Evolutionary conservation across 2,113 vertebrate genomes (phyloP).

Genomic region (Eretmochelys imbricata): DNA sequence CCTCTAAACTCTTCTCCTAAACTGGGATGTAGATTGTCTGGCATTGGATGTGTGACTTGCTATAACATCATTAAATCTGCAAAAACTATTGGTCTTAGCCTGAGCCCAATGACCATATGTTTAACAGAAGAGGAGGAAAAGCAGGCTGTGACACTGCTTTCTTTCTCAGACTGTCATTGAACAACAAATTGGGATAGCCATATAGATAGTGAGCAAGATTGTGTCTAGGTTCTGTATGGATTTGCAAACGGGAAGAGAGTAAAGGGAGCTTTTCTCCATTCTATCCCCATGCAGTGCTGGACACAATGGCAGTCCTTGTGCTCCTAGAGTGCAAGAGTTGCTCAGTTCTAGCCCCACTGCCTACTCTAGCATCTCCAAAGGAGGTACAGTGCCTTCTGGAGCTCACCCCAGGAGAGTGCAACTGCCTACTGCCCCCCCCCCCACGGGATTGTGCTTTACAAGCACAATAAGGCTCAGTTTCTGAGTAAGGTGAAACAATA

Average conservation of each 20-base stretch:
- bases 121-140: background rate
- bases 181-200: background rate
- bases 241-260: background rate
- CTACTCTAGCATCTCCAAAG: background rate
- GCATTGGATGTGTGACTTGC: constrained; percentile 22
- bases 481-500: background rate
- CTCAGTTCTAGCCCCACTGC: background rate
- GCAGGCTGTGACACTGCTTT: background rate
- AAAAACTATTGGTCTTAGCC: constrained; percentile 50
- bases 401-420: background rate
- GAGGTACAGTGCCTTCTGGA: background rate
- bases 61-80: constrained; percentile 43
- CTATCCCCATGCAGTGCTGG: background rate
- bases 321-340: background rate
- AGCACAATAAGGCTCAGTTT: background rate
- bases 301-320: background rate
- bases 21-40: constrained; percentile 39
- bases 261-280: background rate
- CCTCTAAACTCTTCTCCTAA: constrained; percentile 40
- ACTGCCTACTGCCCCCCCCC: background rate
- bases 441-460: background rate
- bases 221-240: background rate
- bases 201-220: background rate
- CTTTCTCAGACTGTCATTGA: constrained; percentile 6
- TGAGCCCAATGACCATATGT: constrained; percentile 24